A percentile compares a stretch with the other conserved stretches of the same genome.
These are phyloP conservation scores for Aplysia californica DNA, from an alignment of 1,140 invertebrate species.

Conservation along the genomic window DNA sequence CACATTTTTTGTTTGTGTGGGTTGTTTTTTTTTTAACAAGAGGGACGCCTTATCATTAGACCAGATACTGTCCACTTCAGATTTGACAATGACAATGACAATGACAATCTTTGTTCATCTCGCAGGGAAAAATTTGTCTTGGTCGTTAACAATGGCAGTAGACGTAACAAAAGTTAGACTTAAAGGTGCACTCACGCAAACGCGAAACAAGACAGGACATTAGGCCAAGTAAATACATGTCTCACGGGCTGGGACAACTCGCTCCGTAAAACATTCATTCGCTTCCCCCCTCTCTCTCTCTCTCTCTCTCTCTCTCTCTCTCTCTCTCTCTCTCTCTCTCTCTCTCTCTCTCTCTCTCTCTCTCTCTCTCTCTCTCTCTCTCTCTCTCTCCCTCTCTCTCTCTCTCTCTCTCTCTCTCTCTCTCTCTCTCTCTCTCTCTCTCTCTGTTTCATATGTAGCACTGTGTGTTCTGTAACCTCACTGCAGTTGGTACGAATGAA, in stretches of 20 bases:
- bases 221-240: too few relatives aligned
- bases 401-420: neutral
- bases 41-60: neutral
- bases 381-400: neutral
- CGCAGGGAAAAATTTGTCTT: too few relatives aligned
- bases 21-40: neutral
- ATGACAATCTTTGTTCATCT: too few relatives aligned
- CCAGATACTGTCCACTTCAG: neutral
- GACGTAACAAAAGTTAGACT: too few relatives aligned
- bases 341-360: neutral
- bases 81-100: neutral
- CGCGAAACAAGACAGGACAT: too few relatives aligned
- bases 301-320: neutral
- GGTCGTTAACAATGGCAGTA: too few relatives aligned
- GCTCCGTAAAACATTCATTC: too few relatives aligned
- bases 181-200: too few relatives aligned
- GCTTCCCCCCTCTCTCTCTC: neutral
- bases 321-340: neutral
- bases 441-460: too few relatives aligned
- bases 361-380: neutral
- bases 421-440: conserved; percentile 11
- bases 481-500: too few relatives aligned
- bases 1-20: neutral
- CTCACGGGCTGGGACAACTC: too few relatives aligned
- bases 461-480: too few relatives aligned